phyloP scores from a whole-genome alignment of 2,888 invertebrate species.

The Ceraclea dissimilis region DNA sequence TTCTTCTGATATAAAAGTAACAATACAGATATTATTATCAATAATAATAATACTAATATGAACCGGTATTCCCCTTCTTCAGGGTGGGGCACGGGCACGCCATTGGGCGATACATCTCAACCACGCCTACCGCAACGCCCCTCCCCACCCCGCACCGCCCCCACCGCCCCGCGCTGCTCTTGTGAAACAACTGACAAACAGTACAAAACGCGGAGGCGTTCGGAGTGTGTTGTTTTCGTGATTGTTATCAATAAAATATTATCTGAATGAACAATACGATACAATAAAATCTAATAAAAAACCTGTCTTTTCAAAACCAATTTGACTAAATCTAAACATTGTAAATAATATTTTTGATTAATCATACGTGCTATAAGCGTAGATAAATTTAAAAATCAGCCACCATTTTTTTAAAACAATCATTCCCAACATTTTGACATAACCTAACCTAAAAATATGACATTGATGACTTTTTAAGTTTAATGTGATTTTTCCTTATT shows the following conservation, averaged over 20 bases:
- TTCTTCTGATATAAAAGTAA: not conserved
- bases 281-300: not conserved
- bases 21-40: not conserved
- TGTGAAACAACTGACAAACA: slow-evolving; percentile 33
- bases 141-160: slow-evolving; percentile 15
- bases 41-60: not conserved
- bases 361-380: no score
- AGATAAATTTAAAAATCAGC: no score
- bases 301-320: not conserved
- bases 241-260: slow-evolving; percentile 30
- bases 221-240: slow-evolving; percentile 32
- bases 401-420: no score
- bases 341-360: no score
- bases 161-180: slow-evolving; percentile 25
- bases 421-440: no score
- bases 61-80: slow-evolving; percentile 6
- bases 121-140: slow-evolving; percentile 28
- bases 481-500: no score
- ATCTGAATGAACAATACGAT: not conserved
- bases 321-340: no score
- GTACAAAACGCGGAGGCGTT: slow-evolving; percentile 33
- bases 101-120: slow-evolving; percentile 28
- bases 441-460: no score
- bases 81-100: slow-evolving; percentile 7
- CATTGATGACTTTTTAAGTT: no score